Evolutionary conservation across 2,888 invertebrate species (phyloP), one percentile per base, ranked within the genome.

Genomic region (Mayetiola destructor): DNA sequence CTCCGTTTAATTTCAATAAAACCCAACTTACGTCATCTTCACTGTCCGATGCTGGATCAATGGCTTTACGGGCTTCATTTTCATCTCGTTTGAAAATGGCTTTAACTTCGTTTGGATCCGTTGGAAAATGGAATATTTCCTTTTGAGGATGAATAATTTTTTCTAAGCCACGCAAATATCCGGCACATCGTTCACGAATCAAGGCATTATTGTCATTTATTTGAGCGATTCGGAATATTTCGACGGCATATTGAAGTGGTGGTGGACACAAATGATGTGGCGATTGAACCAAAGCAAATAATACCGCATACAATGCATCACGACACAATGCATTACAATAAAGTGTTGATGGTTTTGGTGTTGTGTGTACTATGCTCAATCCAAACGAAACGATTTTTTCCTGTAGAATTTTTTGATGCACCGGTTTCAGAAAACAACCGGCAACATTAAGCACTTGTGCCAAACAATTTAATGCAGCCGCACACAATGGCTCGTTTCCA

Each of bases 91-190:
- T 57, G 6, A 62, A 23, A 29, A 64, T 61, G 53, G 64, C 65
- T 18, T 63, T 63, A 8, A 67, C 62, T 30, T 64, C 63, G 8
- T 62, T 61, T 8, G 61, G 39, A 56, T 67, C 64, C 1, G 62
- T 59, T 5, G 66, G 64, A 54, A 66, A 68, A 30, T 65, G 58
- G 9, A 68, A 59, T 18, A 61, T 60, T 29, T 67, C 66, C 56
- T 67, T 68, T 61, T 66, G 64, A 1, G 67, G 67, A 61, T 68
- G 68, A 53, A 67, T 56, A 3, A 66, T 57, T 57, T 65, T 66
- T 58, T 68, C 68, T 5, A 67, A 55, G 32, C 59, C 61, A 16
- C 36, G 57, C 16, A 67, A 59, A 48, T 63, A 56, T 14, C 60
- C 42, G 1, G 56, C 55, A 55, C 66, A 67, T 9, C 32, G 55